Base-by-base conservation (phyloP, 1,140 invertebrate genomes). In the Eupeodes corollae region DNA sequence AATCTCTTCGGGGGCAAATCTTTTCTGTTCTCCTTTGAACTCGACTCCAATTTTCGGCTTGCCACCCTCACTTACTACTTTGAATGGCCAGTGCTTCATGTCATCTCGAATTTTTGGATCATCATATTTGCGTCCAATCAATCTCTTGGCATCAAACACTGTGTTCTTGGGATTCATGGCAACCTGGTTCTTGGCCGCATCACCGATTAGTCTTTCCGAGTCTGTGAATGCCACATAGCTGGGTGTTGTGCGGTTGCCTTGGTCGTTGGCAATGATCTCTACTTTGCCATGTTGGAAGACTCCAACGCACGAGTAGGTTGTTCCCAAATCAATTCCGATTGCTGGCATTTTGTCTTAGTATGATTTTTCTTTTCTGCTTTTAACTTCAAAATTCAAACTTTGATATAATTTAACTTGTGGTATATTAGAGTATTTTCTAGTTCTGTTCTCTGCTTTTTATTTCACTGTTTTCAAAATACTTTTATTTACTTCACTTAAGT, bases 211-310 rank as follows among this genome's bases (percentile, higher is more conserved):
- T 67, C 92, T 84, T 69, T 97, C 92, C 2, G 86, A 91, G 63
- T 96, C 92, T 44, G 89, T 95, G 74, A 97, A 97, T 31, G 91
- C 91, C 16, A 97, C 93, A 77, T 95, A 96, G 52, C 86, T 90
- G 18, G 93, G 93, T 42, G 93, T 97, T 16, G 92, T 97, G 54
- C 92, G 75, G 73, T 97, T 97, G 59, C 92, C 93, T 69, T 91
- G 88, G 67, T 93, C 90, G 68, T 94, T 93, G 57, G 88, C 88
- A 57, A 93, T 91, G 58, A 92, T 91, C 70, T 91, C 88, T 47
- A 92, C 82, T 69, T 88, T 89, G 41, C 88, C 88, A 59, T 91
- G 76, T 56, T 86, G 80, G 67, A 78, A 88, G 11, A 87, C 83
- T 45, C 82, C 85, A 13, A 88, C 84, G 56, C 84, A 87, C 18